phyloP scores from a whole-genome alignment of 1,140 invertebrate genomes.

The Calliopsis andreniformis region DNA sequence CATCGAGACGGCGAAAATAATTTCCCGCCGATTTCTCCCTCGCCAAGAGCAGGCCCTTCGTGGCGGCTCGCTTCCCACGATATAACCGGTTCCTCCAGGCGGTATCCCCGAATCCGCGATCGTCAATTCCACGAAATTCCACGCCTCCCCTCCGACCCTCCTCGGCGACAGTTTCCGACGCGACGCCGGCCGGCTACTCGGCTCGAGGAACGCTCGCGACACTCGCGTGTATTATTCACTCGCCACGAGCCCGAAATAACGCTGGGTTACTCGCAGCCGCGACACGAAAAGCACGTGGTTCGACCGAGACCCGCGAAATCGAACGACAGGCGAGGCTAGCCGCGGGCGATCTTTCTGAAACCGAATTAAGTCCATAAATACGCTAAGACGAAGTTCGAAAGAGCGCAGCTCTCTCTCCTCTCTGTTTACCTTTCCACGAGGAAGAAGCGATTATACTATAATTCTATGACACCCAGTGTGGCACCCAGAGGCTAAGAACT shows the following conservation, averaged over 20 bases:
- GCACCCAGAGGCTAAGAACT: no score
- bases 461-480: no score
- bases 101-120: slow-evolving; percentile 53
- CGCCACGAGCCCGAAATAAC: slow-evolving; percentile 35
- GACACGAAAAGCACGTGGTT: slow-evolving; percentile 17
- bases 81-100: slow-evolving; percentile 41
- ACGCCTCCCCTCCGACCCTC: slow-evolving; percentile 1
- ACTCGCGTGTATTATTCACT: slow-evolving; percentile 48
- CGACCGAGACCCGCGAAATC: not conserved
- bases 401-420: not conserved
- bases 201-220: slow-evolving; percentile 1
- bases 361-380: not conserved
- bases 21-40: slow-evolving; percentile 30
- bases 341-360: not conserved
- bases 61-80: slow-evolving; percentile 17
- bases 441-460: no score
- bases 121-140: slow-evolving; percentile 38
- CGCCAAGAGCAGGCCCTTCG: slow-evolving; percentile 7
- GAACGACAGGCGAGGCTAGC: not conserved
- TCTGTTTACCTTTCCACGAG: slow-evolving; percentile 10
- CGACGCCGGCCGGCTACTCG: not conserved
- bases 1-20: not conserved
- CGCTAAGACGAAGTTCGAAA: slow-evolving; percentile 29
- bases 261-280: not conserved
- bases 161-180: slow-evolving; percentile 13